A percentile compares a stretch with the other conserved stretches of the same genome.
phyloP scores from a whole-genome alignment of 2,888 invertebrate genomes.

The Leptinotarsa tumamoca region DNA sequence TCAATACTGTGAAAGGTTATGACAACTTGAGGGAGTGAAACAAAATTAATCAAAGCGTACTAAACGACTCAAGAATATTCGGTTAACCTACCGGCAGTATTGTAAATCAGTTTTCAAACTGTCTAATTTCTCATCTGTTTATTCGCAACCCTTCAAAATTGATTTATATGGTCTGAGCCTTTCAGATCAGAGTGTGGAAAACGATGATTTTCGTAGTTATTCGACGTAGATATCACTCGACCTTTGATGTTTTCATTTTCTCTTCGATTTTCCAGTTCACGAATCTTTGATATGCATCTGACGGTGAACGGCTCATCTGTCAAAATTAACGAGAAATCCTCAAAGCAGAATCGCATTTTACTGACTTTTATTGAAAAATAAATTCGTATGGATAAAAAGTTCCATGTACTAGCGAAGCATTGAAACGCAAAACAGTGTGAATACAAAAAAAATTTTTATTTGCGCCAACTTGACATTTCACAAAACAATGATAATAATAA shows the following conservation, averaged over 20 bases:
- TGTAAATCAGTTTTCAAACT: no score
- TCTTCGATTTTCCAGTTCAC: neutral
- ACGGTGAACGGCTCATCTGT: neutral
- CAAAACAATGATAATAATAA: no score
- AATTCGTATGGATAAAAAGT: no score
- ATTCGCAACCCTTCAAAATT: no score
- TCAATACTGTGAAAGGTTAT: neutral
- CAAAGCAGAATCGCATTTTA: neutral
- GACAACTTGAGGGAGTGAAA: neutral
- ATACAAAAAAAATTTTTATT: no score
- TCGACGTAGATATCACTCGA: neutral
- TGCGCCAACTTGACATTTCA: no score
- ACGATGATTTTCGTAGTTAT: neutral
- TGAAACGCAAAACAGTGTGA: no score
- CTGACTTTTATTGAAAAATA: neutral
- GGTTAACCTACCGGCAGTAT: no score
- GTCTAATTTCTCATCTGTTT: no score
- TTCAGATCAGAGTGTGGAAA: neutral
- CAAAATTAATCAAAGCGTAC: neutral
- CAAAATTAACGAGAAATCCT: neutral
- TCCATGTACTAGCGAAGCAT: no score
- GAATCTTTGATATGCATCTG: neutral
- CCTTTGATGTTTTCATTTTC: conserved; percentile 2
- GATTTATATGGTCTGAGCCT: neutral
- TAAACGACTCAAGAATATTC: no score